Conservation (phyloP, 1,140 invertebrate genomes). For the Drosophila nikananu region DNA sequence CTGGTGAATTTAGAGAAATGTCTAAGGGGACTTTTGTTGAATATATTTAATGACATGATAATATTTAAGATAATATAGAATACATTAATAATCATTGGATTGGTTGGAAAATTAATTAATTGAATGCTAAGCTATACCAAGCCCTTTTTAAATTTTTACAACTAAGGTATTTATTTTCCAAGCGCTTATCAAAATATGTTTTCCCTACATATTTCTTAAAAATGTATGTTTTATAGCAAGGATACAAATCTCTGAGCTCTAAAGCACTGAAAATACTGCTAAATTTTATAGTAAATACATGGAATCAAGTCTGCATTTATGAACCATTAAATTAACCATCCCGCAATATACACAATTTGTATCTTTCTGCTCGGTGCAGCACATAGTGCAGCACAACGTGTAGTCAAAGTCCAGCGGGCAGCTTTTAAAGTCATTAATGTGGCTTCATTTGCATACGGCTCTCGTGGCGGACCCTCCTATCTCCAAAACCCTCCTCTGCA, state of each 20-base stretch:
- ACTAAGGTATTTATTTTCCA: background rate
- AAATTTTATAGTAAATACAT: background rate
- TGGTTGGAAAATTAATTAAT: fast-evolving
- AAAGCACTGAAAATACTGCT: background rate
- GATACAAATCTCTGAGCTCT: fast-evolving
- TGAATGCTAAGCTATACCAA: background rate
- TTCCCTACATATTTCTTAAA: background rate
- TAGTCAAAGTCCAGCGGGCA: constrained; percentile 3
- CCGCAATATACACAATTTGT: background rate
- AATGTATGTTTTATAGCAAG: background rate
- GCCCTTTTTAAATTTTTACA: background rate
- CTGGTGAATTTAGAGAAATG: background rate
- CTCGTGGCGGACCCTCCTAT: constrained; percentile 6
- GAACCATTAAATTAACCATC: constrained; percentile 8
- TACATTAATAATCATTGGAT: no score
- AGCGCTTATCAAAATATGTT: background rate
- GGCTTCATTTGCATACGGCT: constrained; percentile 74
- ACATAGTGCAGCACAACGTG: constrained; percentile 23
- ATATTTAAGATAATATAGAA: background rate
- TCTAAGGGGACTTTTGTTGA: background rate
- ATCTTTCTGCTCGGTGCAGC: background rate
- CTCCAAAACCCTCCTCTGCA: constrained; percentile 28
- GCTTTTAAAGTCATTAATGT: constrained; percentile 68
- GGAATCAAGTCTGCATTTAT: background rate
- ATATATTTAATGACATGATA: background rate